These are phyloP conservation scores for Deroplatys truncata DNA, from an alignment of 2,888 invertebrate species.

Conservation along the genomic window DNA sequence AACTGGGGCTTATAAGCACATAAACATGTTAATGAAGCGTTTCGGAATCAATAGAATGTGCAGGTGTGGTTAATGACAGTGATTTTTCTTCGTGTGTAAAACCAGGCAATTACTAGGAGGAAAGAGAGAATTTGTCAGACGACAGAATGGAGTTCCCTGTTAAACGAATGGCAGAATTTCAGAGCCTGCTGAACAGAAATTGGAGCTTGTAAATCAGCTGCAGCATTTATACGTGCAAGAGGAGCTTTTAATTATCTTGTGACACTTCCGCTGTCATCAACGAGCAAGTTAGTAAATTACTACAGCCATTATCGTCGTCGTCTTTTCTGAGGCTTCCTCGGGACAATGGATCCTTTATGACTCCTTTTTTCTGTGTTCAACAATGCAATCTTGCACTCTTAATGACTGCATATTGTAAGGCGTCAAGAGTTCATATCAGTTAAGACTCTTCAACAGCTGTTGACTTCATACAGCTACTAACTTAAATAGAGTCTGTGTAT, in stretches of 20 bases:
- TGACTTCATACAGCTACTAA: no score
- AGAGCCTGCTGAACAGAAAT: neutral
- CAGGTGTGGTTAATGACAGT: neutral
- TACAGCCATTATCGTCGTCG: neutral
- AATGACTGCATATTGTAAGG: no score
- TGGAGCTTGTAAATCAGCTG: neutral
- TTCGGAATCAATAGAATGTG: neutral
- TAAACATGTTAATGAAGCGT: neutral
- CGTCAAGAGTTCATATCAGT: no score
- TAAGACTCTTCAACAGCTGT: no score
- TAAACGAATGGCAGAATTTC: neutral
- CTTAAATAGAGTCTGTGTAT: no score
- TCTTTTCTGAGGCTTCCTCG: neutral
- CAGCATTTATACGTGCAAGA: no score
- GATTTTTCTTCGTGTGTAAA: neutral
- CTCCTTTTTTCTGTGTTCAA: neutral
- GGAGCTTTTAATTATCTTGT: neutral
- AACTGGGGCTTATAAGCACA: neutral
- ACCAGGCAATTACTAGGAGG: neutral
- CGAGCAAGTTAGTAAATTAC: neutral
- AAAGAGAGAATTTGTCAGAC: neutral
- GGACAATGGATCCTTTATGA: neutral
- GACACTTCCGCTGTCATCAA: neutral
- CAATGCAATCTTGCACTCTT: no score
- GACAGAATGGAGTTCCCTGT: neutral